Conservation (phyloP, 2,113 vertebrate genomes). For the Marcusenius ussheri region DNA sequence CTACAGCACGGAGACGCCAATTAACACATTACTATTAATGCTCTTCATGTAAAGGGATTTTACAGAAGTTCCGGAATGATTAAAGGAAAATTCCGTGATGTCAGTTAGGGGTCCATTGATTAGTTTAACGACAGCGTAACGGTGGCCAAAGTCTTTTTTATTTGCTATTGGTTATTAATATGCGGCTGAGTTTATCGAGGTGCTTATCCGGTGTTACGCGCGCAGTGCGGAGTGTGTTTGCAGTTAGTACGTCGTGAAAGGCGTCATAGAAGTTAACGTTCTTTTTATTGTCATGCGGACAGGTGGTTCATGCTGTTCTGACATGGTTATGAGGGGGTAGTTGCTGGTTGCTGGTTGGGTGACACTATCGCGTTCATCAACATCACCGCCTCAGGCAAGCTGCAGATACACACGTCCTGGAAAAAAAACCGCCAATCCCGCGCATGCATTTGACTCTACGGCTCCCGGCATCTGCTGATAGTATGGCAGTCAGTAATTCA, state of each 20-base stretch:
- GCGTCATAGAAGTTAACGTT: neutral
- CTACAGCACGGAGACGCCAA: neutral
- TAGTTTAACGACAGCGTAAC: neutral
- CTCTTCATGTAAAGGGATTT: neutral
- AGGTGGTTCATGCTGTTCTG: neutral
- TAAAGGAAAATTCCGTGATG: neutral
- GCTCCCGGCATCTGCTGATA: neutral
- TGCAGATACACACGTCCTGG: neutral
- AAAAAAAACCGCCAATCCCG: neutral
- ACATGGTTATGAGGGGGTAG: neutral
- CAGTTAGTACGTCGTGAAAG: neutral
- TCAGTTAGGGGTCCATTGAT: neutral
- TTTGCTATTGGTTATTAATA: neutral
- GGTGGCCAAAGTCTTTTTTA: neutral
- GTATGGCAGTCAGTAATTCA: neutral
- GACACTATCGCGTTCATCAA: neutral
- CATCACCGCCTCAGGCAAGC: neutral
- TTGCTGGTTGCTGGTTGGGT: neutral
- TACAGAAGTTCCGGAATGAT: slow-evolving; percentile 2
- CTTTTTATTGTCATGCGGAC: neutral
- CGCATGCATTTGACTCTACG: neutral
- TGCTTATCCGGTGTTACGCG: neutral
- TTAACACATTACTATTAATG: neutral
- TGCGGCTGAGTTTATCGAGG: neutral
- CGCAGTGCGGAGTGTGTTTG: neutral